Conservation (phyloP, 2,888 invertebrate species). For the Erannis defoliaria region DNA sequence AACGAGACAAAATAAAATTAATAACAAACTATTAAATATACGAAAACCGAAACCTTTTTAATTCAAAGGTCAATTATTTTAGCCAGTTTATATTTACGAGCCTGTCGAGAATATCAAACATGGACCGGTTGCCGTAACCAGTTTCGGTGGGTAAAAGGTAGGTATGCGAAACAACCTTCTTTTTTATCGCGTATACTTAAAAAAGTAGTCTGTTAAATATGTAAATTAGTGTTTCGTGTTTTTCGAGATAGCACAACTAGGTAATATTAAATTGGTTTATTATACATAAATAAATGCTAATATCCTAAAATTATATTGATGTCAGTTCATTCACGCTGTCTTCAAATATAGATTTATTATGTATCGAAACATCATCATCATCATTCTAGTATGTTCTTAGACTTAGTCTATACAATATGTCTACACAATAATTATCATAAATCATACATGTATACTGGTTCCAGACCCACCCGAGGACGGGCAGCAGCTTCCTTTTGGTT, state of each 20-base stretch:
- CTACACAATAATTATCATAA: neutral
- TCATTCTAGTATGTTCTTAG: constrained; percentile 9
- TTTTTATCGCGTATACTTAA: constrained; percentile 55
- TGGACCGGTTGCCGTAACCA: constrained; percentile 67
- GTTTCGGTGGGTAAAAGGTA: constrained; percentile 70
- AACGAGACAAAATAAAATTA: constrained; percentile 20
- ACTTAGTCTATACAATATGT: no score
- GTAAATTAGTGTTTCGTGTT: constrained; percentile 40
- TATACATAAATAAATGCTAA: constrained; percentile 34
- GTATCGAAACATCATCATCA: constrained; percentile 1
- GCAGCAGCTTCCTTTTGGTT: no score
- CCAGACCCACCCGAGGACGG: no score
- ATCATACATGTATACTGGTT: no score
- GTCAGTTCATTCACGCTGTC: constrained; percentile 40
- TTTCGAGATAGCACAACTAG: constrained; percentile 37
- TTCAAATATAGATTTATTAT: constrained; percentile 11
- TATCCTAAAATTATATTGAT: constrained; percentile 34
- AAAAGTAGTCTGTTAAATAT: constrained; percentile 43
- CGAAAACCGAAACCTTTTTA: constrained; percentile 62
- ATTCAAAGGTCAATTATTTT: constrained; percentile 72
- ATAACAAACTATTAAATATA: constrained; percentile 31
- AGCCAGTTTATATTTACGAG: constrained; percentile 71
- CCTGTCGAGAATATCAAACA: constrained; percentile 65
- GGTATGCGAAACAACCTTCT: constrained; percentile 66
- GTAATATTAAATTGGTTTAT: constrained; percentile 38